Evolutionary conservation across 2,113 vertebrate species (phyloP).

Genomic region (Australoheros scitulus): DNA sequence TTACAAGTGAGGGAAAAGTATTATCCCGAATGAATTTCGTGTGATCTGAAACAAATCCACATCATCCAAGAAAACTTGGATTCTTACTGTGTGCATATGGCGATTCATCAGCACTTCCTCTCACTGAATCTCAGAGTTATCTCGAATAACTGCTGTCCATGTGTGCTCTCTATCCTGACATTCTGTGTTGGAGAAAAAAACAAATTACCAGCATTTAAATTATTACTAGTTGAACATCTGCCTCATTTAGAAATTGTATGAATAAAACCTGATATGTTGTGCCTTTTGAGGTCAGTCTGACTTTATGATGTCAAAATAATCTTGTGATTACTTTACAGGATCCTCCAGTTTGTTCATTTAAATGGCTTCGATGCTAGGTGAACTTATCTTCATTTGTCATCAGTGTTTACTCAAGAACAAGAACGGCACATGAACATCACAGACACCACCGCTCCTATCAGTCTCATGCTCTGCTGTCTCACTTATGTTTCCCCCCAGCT

Average conservation of each 20-base stretch:
- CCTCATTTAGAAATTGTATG: neutral
- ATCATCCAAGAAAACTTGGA: neutral
- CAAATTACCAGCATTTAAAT: neutral
- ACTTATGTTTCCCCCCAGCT: neutral
- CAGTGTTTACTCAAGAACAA: neutral
- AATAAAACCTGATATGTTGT: neutral
- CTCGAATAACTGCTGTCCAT: neutral
- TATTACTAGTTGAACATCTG: too few species aligned
- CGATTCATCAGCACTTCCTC: neutral
- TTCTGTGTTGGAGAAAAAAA: neutral
- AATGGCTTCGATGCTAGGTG: neutral
- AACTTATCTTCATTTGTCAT: neutral
- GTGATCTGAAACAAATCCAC: neutral
- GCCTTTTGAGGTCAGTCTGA: neutral
- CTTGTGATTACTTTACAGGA: neutral
- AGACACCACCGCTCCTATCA: neutral
- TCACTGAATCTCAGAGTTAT: neutral
- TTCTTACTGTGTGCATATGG: neutral
- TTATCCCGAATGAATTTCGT: neutral
- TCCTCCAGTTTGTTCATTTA: neutral
- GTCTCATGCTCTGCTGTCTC: neutral
- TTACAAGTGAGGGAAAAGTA: neutral
- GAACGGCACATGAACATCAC: neutral
- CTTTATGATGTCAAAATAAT: neutral
- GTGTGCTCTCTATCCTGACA: neutral